These are phyloP conservation scores for Huso huso DNA, from an alignment of 2,797 vertebrate genomes.

Conservation along the genomic window DNA sequence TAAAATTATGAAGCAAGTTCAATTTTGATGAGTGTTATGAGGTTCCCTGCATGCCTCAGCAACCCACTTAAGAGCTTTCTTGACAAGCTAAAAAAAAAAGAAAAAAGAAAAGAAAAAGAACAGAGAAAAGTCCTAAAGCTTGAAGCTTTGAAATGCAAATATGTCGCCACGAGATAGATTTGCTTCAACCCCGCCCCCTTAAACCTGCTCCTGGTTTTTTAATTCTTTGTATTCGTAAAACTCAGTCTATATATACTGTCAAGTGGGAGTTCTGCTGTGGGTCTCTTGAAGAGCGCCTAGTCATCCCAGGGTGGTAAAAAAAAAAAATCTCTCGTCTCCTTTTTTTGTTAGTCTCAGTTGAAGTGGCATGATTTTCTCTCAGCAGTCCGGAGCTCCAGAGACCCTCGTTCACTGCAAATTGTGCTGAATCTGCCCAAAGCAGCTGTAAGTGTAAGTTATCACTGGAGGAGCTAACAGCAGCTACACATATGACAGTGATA, in stretches of 20 bases:
- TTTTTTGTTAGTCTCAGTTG: slow-evolving; percentile 21
- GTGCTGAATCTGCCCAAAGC: slow-evolving; percentile 31
- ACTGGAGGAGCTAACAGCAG: slow-evolving; percentile 32
- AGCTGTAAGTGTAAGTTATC: slow-evolving; percentile 37
- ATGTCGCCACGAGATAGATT: slow-evolving; percentile 25
- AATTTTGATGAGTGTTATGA: too few species aligned
- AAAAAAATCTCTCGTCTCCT: slow-evolving; percentile 5
- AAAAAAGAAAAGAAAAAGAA: slow-evolving; percentile 12
- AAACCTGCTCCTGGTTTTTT: slow-evolving; percentile 3
- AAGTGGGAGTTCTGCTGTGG: slow-evolving; percentile 20
- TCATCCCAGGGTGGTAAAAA: slow-evolving; percentile 9
- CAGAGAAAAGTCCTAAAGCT: slow-evolving; percentile 28
- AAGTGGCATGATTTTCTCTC: slow-evolving; percentile 24
- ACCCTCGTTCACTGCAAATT: slow-evolving; percentile 12
- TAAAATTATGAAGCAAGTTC: too few species aligned
- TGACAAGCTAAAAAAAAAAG: slow-evolving; percentile 3
- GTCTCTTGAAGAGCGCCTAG: slow-evolving; percentile 11
- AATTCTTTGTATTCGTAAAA: slow-evolving; percentile 34
- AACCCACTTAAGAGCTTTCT: background rate
- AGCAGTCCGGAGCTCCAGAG: slow-evolving; percentile 26
- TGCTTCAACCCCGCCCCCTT: slow-evolving; percentile 35
- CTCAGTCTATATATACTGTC: slow-evolving; percentile 39
- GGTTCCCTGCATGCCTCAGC: too few species aligned
- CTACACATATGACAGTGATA: slow-evolving; percentile 25
- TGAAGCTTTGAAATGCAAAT: slow-evolving; percentile 42